These are phyloP conservation scores for Torymus auratus DNA, from an alignment of 2,888 invertebrate species.

Conservation along the genomic window DNA sequence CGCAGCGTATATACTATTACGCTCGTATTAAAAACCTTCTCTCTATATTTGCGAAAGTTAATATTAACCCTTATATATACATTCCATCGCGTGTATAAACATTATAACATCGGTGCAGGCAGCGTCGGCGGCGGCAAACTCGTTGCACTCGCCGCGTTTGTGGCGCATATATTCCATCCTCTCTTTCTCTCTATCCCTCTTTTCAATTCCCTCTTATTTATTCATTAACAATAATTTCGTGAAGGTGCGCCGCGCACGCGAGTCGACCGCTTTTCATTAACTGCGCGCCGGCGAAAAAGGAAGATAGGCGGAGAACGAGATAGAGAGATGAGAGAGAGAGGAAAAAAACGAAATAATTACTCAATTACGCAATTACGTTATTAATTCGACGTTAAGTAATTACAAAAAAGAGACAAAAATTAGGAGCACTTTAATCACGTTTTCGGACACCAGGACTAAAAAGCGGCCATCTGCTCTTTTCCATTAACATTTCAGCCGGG, in stretches of 20 bases:
- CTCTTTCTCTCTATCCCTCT: neutral
- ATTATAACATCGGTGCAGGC: no score
- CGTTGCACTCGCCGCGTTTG: no score
- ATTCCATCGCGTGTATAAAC: neutral
- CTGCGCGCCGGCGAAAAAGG: neutral
- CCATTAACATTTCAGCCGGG: conserved; percentile 55
- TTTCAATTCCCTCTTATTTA: conserved; percentile 50
- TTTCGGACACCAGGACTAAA: conserved; percentile 32
- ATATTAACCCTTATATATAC: conserved; percentile 24
- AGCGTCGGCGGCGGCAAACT: no score
- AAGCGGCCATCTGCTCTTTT: conserved; percentile 37
- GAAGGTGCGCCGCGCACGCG: conserved; percentile 23
- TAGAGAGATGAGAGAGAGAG: neutral
- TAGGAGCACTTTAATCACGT: conserved; percentile 58
- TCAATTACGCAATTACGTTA: conserved; percentile 59
- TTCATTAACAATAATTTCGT: conserved; percentile 56
- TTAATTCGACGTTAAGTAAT: conserved; percentile 60
- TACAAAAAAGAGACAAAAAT: conserved; percentile 55
- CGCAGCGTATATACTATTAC: conserved; percentile 20
- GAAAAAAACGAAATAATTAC: conserved; percentile 49
- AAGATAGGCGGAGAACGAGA: neutral
- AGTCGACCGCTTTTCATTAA: conserved; percentile 36
- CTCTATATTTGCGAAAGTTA: conserved; percentile 28
- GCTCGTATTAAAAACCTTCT: conserved; percentile 26
- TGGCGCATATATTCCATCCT: no score